Evolutionary conservation across 2,888 invertebrate genomes (phyloP).

Genomic region (Tuta absoluta): DNA sequence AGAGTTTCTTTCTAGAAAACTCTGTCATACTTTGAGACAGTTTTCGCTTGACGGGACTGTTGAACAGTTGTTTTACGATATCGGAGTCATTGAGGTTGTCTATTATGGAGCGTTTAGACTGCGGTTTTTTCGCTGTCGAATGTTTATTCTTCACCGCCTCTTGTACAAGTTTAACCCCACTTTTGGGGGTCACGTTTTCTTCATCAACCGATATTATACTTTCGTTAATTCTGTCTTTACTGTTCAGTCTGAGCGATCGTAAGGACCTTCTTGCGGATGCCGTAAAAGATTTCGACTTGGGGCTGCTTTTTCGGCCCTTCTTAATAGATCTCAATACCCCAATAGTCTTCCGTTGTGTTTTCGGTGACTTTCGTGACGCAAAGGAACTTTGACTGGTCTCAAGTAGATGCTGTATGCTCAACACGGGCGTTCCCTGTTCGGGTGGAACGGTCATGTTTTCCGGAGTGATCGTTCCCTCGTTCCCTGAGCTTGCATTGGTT

Average conservation of each 20-base stretch:
- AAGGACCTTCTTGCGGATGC: slow-evolving; percentile 39
- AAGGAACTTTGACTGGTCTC: slow-evolving; percentile 52
- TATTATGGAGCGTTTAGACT: slow-evolving; percentile 70
- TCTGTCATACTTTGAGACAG: slow-evolving; percentile 76
- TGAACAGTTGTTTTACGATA: slow-evolving; percentile 70
- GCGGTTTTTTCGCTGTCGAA: slow-evolving; percentile 75
- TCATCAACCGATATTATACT: slow-evolving; percentile 34
- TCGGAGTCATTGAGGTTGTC: slow-evolving; percentile 69
- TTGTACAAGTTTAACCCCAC: slow-evolving; percentile 56
- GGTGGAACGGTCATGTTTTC: slow-evolving; percentile 55
- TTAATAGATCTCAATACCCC: slow-evolving; percentile 42
- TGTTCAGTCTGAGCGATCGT: slow-evolving; percentile 41
- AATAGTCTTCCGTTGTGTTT: slow-evolving; percentile 52
- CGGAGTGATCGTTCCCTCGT: slow-evolving; percentile 55
- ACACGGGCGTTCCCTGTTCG: slow-evolving; percentile 60
- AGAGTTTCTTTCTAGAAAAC: slow-evolving; percentile 56
- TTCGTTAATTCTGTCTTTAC: slow-evolving; percentile 33
- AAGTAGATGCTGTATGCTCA: slow-evolving; percentile 62
- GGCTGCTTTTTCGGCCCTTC: slow-evolving; percentile 36
- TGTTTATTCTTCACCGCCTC: slow-evolving; percentile 73
- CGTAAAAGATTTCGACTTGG: slow-evolving; percentile 50
- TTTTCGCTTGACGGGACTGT: slow-evolving; percentile 74
- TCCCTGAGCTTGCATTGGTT: slow-evolving; percentile 18
- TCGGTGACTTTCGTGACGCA: slow-evolving; percentile 34
- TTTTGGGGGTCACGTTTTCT: slow-evolving; percentile 64